phyloP scores from a whole-genome alignment of 2,113 vertebrate genomes.

The Ptychochromis oligacanthus region DNA sequence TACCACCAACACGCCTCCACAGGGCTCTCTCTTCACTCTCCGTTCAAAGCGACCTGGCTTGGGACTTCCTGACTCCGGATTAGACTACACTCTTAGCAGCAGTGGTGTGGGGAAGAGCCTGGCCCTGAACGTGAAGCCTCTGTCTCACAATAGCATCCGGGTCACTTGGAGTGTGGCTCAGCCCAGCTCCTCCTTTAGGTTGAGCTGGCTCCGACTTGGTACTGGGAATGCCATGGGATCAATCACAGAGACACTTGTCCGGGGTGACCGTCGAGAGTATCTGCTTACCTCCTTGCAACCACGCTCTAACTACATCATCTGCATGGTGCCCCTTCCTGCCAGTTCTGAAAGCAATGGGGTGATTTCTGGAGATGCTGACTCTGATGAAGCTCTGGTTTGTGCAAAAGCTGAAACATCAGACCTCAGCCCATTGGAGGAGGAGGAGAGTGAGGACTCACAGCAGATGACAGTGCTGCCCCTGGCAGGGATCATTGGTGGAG shows the following conservation, averaged over 20 bases:
- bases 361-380: constrained; percentile 81
- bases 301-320: constrained; percentile 90
- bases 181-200: constrained; percentile 86
- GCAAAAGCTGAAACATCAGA: constrained; percentile 90
- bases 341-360: constrained; percentile 78
- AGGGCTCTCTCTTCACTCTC: constrained; percentile 90
- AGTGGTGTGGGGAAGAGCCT: constrained; percentile 86
- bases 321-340: constrained; percentile 87
- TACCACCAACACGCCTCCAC: constrained; percentile 87
- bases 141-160: constrained; percentile 88
- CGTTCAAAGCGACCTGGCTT: constrained; percentile 87
- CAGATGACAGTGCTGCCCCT: constrained; percentile 83
- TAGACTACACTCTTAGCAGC: constrained; percentile 88
- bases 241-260: constrained; percentile 92
- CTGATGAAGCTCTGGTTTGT: constrained; percentile 87
- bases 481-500: constrained; percentile 88
- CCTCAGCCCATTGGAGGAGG: constrained; percentile 77
- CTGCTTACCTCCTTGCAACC: constrained; percentile 89
- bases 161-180: constrained; percentile 89
- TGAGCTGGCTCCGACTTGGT: constrained; percentile 91
- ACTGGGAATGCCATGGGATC: constrained; percentile 86
- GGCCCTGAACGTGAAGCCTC: constrained; percentile 88
- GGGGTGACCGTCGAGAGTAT: constrained; percentile 90
- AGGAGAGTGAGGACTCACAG: constrained; percentile 72
- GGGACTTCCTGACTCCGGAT: constrained; percentile 84